These are phyloP conservation scores for Anarhynchus alexandrinus DNA, from an alignment of 2,113 vertebrate genomes.

Conservation along the genomic window DNA sequence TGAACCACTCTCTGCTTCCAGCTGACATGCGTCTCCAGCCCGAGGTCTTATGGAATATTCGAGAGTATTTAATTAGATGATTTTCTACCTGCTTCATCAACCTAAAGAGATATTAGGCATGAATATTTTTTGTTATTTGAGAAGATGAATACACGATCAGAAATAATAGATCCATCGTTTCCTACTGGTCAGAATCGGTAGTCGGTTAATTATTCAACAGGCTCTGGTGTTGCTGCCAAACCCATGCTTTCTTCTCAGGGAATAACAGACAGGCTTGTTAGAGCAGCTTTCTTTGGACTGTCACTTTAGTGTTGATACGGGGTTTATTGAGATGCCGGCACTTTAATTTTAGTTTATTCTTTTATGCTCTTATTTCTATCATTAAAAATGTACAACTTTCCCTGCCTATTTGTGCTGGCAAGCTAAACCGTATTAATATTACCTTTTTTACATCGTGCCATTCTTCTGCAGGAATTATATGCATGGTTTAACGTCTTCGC, in stretches of 20 bases:
- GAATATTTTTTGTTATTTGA: neutral
- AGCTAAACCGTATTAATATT: neutral
- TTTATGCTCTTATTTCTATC: neutral
- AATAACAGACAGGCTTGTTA: conserved; percentile 53
- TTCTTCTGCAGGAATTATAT: neutral
- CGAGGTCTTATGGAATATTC: neutral
- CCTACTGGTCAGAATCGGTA: conserved; percentile 25
- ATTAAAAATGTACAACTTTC: conserved; percentile 1
- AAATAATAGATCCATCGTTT: neutral
- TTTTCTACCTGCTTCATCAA: neutral
- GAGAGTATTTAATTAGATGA: neutral
- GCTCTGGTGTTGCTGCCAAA: conserved; percentile 45
- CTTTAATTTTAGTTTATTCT: conserved; percentile 31
- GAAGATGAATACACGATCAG: neutral
- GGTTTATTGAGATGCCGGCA: neutral
- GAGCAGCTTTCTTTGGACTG: conserved; percentile 53
- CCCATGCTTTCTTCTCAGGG: conserved; percentile 29
- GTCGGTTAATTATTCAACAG: conserved; percentile 51
- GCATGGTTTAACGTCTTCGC: neutral
- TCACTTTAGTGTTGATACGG: conserved; percentile 15
- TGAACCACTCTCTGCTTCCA: neutral
- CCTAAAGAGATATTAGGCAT: neutral
- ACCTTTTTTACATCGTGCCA: neutral
- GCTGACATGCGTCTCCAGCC: neutral
- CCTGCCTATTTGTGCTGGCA: neutral